Evolutionary conservation across 2,888 invertebrate genomes (phyloP).

Genomic region (Cheilosia urbana): DNA sequence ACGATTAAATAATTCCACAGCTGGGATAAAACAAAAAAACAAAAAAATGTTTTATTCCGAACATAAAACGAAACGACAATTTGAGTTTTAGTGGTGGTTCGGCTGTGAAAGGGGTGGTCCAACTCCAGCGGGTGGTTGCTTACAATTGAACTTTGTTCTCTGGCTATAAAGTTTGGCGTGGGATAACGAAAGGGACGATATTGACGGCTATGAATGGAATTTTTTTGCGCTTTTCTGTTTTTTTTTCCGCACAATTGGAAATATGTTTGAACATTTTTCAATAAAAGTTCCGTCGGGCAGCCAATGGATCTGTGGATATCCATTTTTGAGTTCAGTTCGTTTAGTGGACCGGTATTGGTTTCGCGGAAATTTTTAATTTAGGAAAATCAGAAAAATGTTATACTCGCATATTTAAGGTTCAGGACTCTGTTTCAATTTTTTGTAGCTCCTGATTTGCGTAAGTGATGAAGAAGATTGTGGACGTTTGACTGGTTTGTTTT

Average conservation of each 20-base stretch:
- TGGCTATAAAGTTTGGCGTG: conserved; percentile 17
- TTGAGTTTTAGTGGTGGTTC: conserved; percentile 7
- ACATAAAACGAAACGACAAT: conserved; percentile 39
- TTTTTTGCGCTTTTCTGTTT: conserved; percentile 2
- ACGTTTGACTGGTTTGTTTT: too few relatives aligned
- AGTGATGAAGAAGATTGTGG: too few relatives aligned
- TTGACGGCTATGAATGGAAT: conserved; percentile 48
- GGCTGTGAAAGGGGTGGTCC: conserved; percentile 1
- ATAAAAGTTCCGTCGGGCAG: conserved; percentile 60
- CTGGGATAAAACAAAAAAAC: conserved; percentile 7
- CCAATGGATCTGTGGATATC: conserved; percentile 35
- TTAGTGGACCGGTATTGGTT: not conserved
- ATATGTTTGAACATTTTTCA: conserved; percentile 72
- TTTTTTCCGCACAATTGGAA: conserved; percentile 56
- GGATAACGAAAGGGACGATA: not conserved
- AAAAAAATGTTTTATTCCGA: conserved; percentile 49
- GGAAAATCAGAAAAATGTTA: too few relatives aligned
- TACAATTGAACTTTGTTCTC: conserved; percentile 57
- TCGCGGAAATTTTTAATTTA: not conserved
- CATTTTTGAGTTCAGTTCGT: conserved; percentile 10
- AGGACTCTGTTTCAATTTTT: too few relatives aligned
- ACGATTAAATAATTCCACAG: conserved; percentile 66
- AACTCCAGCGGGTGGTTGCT: conserved; percentile 45
- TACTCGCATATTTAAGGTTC: too few relatives aligned
- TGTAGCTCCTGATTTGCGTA: too few relatives aligned